Percentiles rank a stretch among this genome's conserved stretches.
phyloP scores from a whole-genome alignment of 2,113 vertebrate genomes.

The Helogale parvula region DNA sequence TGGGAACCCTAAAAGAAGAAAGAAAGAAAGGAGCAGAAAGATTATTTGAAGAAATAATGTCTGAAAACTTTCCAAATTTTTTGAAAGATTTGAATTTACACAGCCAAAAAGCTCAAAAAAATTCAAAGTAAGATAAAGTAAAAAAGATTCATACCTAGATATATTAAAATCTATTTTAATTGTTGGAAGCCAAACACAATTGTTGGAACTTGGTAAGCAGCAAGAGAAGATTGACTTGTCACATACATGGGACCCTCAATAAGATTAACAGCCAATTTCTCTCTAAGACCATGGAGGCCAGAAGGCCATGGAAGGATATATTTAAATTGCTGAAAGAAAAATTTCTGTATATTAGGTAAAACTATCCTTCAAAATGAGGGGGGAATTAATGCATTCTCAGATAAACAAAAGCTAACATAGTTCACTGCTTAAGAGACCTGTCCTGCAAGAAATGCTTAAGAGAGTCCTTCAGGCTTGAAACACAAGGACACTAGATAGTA shows the following conservation, averaged over 20 bases:
- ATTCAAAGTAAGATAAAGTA: not conserved
- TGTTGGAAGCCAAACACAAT: not conserved
- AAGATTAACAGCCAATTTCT: not conserved
- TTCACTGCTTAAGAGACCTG: not conserved
- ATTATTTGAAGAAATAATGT: not conserved
- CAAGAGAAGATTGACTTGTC: not conserved
- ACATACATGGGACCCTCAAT: not conserved
- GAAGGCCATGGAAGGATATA: not conserved
- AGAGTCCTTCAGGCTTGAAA: not conserved
- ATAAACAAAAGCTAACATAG: not conserved
- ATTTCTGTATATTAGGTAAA: not conserved
- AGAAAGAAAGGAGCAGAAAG: not conserved
- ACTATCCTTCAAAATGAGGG: not conserved
- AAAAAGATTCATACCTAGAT: not conserved
- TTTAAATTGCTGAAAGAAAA: not conserved
- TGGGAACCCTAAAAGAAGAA: not conserved
- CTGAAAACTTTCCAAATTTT: not conserved
- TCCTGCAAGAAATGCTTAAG: not conserved
- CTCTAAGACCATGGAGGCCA: not conserved
- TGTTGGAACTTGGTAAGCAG: not conserved
- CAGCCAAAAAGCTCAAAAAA: not conserved
- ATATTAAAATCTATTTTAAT: not conserved
- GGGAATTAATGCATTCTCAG: not conserved
- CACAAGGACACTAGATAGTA: not conserved
- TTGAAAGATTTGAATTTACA: not conserved